These are phyloP conservation scores for Onchidella celtica DNA, from an alignment of 2,888 invertebrate species.

Conservation along the genomic window DNA sequence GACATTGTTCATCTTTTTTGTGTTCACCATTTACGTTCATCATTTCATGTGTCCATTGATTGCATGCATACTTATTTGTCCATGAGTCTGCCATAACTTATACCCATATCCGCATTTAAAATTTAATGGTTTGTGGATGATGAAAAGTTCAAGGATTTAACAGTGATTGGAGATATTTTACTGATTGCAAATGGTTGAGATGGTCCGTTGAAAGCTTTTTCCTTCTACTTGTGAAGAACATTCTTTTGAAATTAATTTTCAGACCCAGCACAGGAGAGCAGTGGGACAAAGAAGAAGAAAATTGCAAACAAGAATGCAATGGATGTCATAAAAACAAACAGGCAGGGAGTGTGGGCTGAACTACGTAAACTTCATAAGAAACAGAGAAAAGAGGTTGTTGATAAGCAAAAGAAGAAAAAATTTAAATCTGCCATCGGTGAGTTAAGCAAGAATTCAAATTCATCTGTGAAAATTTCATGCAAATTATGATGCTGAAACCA, in stretches of 20 bases:
- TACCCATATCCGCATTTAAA: too few species aligned
- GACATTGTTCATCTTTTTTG: too few species aligned
- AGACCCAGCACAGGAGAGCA: conserved; percentile 1
- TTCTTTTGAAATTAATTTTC: neutral
- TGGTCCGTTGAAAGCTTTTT: neutral
- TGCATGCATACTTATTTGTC: too few species aligned
- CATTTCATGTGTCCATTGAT: too few species aligned
- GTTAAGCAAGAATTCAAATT: neutral
- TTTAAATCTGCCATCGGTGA: conserved; percentile 38
- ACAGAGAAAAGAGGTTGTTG: conserved; percentile 23
- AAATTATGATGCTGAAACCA: too few species aligned
- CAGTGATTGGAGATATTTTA: too few species aligned
- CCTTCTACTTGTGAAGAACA: neutral
- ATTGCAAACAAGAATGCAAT: conserved; percentile 59
- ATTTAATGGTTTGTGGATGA: too few species aligned
- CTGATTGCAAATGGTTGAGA: too few species aligned
- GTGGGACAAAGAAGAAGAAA: conserved; percentile 50
- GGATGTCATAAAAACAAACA: conserved; percentile 63
- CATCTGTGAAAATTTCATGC: neutral
- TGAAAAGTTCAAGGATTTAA: too few species aligned
- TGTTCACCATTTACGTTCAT: too few species aligned
- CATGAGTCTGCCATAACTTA: too few species aligned
- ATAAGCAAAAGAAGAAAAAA: conserved; percentile 46
- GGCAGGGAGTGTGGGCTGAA: conserved; percentile 63
- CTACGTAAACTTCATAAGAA: conserved; percentile 56